Base-by-base conservation (phyloP, 2,113 vertebrate genomes). In the Mionectes macconnelli region DNA sequence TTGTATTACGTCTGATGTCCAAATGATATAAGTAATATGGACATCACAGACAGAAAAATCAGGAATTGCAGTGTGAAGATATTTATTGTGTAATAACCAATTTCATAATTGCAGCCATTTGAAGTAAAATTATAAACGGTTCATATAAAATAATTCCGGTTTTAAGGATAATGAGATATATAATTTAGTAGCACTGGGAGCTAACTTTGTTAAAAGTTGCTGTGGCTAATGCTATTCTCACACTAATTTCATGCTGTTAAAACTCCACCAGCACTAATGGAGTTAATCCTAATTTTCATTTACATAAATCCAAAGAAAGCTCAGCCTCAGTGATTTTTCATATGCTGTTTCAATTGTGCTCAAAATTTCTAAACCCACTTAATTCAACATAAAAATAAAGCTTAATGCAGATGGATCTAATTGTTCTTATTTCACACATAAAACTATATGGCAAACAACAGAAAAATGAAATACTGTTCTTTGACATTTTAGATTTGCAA, bases 281-380 rank as follows among this genome's bases (percentile, higher is more conserved):
- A 94, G 83, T 96, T 97, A 95, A 95, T 89, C 60, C 74, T 64
- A 28, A 42, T 92, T 91, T 94, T 79, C 53, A 66, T 84, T 84
- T 91, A 77, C 69, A 87, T 80, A 76, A 91, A 74, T 77, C 74
- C 64, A 87, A 90, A 66, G 87, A 66, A 90, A 77, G 31, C 35
- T 83, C 81, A 66, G 78, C 40, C n/a, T 83, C 42, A 14, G 28
- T 81, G 50, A 56, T 77, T 70, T 80, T 92, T 87, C 84, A 68
- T 45, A 23, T 47, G 37, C 35, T 66, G 44, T 95, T 95, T 92
- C 82, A 68, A 90, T 68, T 39, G 10, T 62, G 44, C 68, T 87
- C 86, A 56, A 88, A 95, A 90, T 60, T 90, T 53, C 76, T 84
- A 89, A 83, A 73, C 31, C 25, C 39, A 63, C 49, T 90, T 95